These are phyloP conservation scores for Gallinago undulata DNA, from an alignment of 2,113 vertebrate genomes.

Conservation along the genomic window DNA sequence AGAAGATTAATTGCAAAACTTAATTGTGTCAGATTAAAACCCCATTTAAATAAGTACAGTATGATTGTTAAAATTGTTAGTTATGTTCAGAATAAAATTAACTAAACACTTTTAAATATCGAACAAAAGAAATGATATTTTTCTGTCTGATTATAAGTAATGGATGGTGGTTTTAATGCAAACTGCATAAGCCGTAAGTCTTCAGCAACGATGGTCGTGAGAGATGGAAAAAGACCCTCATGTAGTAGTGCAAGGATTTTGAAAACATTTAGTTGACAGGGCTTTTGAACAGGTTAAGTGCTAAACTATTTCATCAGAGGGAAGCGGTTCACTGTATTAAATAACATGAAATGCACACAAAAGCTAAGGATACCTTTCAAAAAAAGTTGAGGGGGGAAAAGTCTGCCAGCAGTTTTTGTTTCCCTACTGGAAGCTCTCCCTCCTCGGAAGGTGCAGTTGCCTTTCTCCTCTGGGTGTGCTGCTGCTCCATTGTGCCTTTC, in stretches of 20 bases:
- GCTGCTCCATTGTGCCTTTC: constrained; percentile 61
- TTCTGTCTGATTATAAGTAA: constrained; percentile 27
- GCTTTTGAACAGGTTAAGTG: not conserved
- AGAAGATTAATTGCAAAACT: constrained; percentile 75
- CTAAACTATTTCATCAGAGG: not conserved
- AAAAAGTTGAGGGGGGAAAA: not conserved
- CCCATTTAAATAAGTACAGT: constrained; percentile 73
- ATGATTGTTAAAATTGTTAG: constrained; percentile 70
- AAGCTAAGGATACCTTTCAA: not conserved
- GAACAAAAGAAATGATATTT: constrained; percentile 42
- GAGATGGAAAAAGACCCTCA: not conserved
- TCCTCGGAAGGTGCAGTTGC: constrained; percentile 61
- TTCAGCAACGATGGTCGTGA: not conserved
- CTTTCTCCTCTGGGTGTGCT: constrained; percentile 70
- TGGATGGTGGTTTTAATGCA: not conserved
- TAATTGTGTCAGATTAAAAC: constrained; percentile 77
- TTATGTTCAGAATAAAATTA: constrained; percentile 68
- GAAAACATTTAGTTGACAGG: not conserved
- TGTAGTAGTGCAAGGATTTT: not conserved
- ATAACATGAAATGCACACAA: not conserved
- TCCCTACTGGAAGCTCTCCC: constrained; percentile 4
- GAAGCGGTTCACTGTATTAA: not conserved
- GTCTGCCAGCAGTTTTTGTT: constrained; percentile 23
- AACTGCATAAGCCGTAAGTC: not conserved
- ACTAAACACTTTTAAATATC: constrained; percentile 51